Evolutionary conservation across 2,113 vertebrate genomes (phyloP), one percentile per base, ranked within the genome.

Genomic region (Corapipo altera): DNA sequence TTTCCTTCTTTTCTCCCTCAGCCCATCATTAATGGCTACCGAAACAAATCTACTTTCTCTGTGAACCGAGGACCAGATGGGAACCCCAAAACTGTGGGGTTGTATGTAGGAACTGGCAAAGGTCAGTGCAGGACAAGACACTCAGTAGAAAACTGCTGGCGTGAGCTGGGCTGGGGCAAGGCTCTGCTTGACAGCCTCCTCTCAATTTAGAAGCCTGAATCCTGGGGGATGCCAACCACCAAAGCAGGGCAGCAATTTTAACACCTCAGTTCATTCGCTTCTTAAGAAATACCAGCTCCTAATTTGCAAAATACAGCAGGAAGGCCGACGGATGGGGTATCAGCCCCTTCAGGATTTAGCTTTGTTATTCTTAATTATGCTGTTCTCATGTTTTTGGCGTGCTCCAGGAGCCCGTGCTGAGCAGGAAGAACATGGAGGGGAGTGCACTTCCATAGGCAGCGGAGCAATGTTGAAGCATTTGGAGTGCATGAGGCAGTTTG

Each of bases 1-100:
- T 66, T 91, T 41, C 16, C 72, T 61, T 83, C 52, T 78, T 74
- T 89, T 91, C 18, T 89, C 57, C 32, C 33, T 58, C 74, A 98
- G 97, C 98, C 98, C 12, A 46, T 98, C 23, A 96, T 95, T 59
- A 91, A 97, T 10, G 98, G 98, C 92, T 99, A 99, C 96, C 90
- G 97, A 81, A 99, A 99, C 97, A 99, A 99, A 93, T 99, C 98
- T 0, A 98, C 98, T 7, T 99, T 99, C 94, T 99, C 98, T 70
- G 98, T 99, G 92, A 99, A 99, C 97, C 78, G 6, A 95, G 98
- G 98, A 64, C 97, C 97, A 3, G 98, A 99, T 78, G 98, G 98
- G 32, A 98, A 99, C 93, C 98, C 97, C 41, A 99, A 99, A 97
- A 99, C 98, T 0, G 98, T 99, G 79, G 98, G 98, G 6, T 95